Base-by-base conservation (phyloP, 2,888 invertebrate species). In the Orchestes rusci region DNA sequence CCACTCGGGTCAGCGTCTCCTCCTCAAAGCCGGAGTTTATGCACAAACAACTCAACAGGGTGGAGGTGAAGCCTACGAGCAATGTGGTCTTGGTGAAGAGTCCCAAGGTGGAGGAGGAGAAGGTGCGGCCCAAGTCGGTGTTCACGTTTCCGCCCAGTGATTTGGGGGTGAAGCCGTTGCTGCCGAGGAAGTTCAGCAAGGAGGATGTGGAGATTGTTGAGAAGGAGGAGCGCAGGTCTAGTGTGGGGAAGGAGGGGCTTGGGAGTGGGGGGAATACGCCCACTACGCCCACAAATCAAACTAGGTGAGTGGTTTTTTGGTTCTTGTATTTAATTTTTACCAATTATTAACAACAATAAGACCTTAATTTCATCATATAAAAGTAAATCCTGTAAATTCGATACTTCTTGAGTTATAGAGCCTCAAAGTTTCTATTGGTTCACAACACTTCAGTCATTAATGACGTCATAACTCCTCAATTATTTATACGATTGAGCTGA, bases 11-110 rank as follows among this genome's bases (percentile, higher is more conserved):
- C 31, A 54, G 50, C 8, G 48, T 54, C 27, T 51, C 54, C 8
- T 35, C 51, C 30, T 53, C 53, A 13, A 59, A 56, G 72, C 28
- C 71, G 68, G 82, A 84, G 62, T 82, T 83, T 60, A 67, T 83
- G 50, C 79, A 80, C 58, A 79, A 82, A 43, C 82, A 84, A 62
- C 59, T 84, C 33, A 81, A 83, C 60, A 79, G 79, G 61, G 80
- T 84, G 4, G 83, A 84, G 56, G 69, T 72, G 7, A 75, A 76
- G 55, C 74, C 79, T 0, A 60, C 73, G 7, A 76, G 75, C 20
- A 79, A 82, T 58, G 72, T 83, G 20, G 79, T 83, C 38, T 67
- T 82, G 52, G 76, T 81, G 16, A 80, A 72, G 55, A 44, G 51
- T 3, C 63, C 63, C 10, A 59, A 62, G 23, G 36, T 35, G 20